Evolutionary conservation across 2,888 invertebrate genomes (phyloP).

Genomic region (Cheilosia grossa): DNA sequence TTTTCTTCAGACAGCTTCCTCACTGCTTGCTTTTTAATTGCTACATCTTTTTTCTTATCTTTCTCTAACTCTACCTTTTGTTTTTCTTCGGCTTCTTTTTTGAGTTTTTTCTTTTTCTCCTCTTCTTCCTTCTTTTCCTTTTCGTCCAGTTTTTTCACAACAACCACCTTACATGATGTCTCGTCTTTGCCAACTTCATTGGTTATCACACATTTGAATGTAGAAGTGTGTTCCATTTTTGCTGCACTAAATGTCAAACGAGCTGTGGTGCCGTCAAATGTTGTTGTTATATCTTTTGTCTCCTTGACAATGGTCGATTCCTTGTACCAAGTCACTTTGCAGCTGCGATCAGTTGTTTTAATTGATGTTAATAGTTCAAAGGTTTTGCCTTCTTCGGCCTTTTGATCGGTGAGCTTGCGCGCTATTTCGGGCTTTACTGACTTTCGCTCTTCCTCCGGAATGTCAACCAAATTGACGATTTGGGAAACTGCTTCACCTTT

Average conservation of each 20-base stretch:
- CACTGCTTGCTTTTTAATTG: conserved; percentile 43
- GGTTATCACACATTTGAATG: conserved; percentile 92
- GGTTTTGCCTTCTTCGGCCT: conserved; percentile 88
- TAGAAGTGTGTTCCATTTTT: conserved; percentile 90
- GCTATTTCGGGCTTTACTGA: conserved; percentile 92
- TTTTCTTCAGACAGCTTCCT: conserved; percentile 78
- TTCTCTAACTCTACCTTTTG: conserved; percentile 81
- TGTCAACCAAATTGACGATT: conserved; percentile 92
- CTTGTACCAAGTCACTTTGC: conserved; percentile 93
- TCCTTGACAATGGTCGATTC: conserved; percentile 90
- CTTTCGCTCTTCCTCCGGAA: conserved; percentile 90
- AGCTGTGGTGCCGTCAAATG: conserved; percentile 93
- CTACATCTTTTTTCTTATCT: conserved; percentile 28
- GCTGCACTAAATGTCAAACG: conserved; percentile 91
- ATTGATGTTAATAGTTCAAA: conserved; percentile 91
- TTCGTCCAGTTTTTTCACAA: conserved; percentile 85
- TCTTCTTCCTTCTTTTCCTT: conserved; percentile 85
- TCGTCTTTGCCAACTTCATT: conserved; percentile 97
- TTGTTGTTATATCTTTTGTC: conserved; percentile 90
- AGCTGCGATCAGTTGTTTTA: conserved; percentile 90
- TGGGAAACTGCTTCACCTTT: conserved; percentile 96
- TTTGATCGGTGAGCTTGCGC: conserved; percentile 89
- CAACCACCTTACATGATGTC: conserved; percentile 92
- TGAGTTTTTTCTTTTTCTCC: conserved; percentile 83
- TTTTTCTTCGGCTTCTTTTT: conserved; percentile 83